These are phyloP conservation scores for Neosalanx taihuensis DNA, from an alignment of 2,797 vertebrate species.

Conservation along the genomic window DNA sequence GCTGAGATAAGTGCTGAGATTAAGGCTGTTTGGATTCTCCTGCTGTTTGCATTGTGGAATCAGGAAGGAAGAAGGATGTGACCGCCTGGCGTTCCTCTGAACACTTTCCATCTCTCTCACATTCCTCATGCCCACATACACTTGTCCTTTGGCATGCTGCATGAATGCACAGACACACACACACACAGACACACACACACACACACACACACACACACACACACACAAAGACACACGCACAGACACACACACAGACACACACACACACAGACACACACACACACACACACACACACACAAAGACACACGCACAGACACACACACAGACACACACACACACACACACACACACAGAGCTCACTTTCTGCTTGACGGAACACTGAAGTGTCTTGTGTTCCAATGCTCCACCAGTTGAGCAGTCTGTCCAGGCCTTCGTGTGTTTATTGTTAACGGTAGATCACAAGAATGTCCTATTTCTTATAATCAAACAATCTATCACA, in stretches of 20 bases:
- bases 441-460: conserved; percentile 23
- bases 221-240: conserved; percentile 26
- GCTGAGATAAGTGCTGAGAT: not conserved
- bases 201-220: conserved; percentile 10
- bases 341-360: conserved; percentile 40
- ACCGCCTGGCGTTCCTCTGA: not conserved
- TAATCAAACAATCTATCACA: not conserved
- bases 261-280: conserved; percentile 24
- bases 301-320: conserved; percentile 20
- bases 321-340: conserved; percentile 11
- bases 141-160: conserved; percentile 36
- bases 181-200: conserved; percentile 21
- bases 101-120: conserved; percentile 23
- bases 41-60: not conserved
- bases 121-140: conserved; percentile 51
- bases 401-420: conserved; percentile 21
- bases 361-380: conserved; percentile 36
- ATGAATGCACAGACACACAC: conserved; percentile 17
- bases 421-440: conserved; percentile 16
- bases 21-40: not conserved
- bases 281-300: conserved; percentile 16
- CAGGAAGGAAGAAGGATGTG: not conserved
- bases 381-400: conserved; percentile 32
- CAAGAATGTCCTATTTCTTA: conserved; percentile 18
- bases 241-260: conserved; percentile 16